Evolutionary conservation across 2,113 vertebrate genomes (phyloP).

Genomic region (Pagrus major): DNA sequence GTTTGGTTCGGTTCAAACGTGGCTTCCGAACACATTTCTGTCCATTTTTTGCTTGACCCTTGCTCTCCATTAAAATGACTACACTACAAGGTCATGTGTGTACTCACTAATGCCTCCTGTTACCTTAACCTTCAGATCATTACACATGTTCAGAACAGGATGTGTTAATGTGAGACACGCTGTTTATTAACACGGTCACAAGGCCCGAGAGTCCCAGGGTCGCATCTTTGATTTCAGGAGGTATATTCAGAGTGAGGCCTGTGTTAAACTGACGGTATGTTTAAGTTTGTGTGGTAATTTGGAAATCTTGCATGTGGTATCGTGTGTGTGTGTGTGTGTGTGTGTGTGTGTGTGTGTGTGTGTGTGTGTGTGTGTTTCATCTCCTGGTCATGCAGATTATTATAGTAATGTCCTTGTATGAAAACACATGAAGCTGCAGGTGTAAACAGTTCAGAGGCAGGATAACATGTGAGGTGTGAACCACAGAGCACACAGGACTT

Average conservation of each 20-base stretch:
- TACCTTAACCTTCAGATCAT: not conserved
- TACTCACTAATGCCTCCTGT: not conserved
- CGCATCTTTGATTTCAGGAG: not conserved
- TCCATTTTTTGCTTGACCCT: slow-evolving; percentile 17
- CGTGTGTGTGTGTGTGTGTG: not conserved
- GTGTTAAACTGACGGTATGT: not conserved
- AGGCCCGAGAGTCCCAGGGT: not conserved
- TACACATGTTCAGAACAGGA: not conserved
- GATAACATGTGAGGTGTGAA: not conserved
- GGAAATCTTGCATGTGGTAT: not conserved
- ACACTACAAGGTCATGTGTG: not conserved
- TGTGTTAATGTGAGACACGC: not conserved
- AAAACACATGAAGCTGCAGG: not conserved
- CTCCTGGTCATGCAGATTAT: not conserved
- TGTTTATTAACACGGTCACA: not conserved
- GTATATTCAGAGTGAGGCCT: not conserved
- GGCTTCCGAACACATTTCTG: slow-evolving; percentile 3
- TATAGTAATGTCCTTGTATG: not conserved
- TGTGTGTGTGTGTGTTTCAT: not conserved
- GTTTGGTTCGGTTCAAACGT: slow-evolving; percentile 12
- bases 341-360: not conserved
- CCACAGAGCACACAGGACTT: not conserved
- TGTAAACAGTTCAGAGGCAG: slow-evolving; percentile 2
- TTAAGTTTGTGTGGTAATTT: not conserved
- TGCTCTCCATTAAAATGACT: slow-evolving; percentile 8